Conservation (phyloP, 2,888 invertebrate genomes). For the Polymixis lichenea region DNA sequence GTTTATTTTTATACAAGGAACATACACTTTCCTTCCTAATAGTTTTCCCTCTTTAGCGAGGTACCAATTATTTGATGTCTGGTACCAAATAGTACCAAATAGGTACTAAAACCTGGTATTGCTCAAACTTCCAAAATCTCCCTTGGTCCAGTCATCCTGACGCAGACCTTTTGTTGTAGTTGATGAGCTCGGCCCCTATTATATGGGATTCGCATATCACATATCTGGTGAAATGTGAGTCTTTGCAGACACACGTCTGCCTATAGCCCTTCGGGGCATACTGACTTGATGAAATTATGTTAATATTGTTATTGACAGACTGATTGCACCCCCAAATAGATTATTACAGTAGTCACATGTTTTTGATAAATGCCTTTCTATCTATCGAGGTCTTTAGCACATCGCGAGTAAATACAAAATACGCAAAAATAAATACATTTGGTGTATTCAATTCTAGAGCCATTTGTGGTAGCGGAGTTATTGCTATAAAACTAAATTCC, state of each 20-base stretch:
- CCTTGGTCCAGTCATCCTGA: too few species aligned
- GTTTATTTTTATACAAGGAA: too few species aligned
- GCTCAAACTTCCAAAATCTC: too few species aligned
- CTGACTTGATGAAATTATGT: background rate
- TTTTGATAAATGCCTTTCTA: conserved; percentile 17
- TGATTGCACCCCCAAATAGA: background rate
- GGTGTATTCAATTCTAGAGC: background rate
- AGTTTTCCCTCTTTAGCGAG: too few species aligned
- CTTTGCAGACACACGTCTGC: background rate
- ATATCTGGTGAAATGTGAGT: background rate
- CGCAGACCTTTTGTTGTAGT: too few species aligned
- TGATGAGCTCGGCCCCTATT: background rate
- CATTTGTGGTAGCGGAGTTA: conserved; percentile 8
- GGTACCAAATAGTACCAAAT: too few species aligned
- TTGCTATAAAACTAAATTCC: conserved; percentile 1
- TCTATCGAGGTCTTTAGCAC: conserved; percentile 42
- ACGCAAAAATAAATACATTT: background rate
- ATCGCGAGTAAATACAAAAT: background rate
- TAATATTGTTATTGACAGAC: background rate
- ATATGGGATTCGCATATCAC: background rate
- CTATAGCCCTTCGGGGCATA: background rate
- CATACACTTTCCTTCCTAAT: too few species aligned
- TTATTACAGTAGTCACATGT: background rate
- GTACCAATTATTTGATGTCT: too few species aligned
- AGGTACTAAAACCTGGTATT: too few species aligned